Evolutionary conservation across 2,797 vertebrate genomes (phyloP), one percentile per base, ranked within the genome.

Genomic region (Pogoniulus pusillus): DNA sequence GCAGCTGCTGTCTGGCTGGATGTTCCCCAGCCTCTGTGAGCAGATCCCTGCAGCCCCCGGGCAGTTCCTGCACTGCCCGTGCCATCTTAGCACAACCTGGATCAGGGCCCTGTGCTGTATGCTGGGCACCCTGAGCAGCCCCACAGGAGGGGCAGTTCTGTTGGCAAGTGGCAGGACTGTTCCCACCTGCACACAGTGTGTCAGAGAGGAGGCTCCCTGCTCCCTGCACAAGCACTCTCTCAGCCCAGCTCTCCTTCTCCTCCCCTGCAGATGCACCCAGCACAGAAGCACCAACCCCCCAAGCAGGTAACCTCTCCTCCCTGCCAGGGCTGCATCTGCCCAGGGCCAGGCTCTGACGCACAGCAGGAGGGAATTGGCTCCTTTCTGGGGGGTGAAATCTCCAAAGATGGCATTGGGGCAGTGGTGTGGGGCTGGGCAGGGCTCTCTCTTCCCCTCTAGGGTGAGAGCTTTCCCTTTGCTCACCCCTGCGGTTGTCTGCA

Each of bases 181-280:
- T 16, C 5, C 12, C 27, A 16, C 3, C 24, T 18, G 26, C 34
- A 10, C 4, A 4, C 6, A 12, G 8, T 1, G 2, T 45, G 14
- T n/a, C 9, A 29, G 24, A 26, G 22, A 19, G 24, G 16, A 59
- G 27, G 35, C 17, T 60, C 34, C 54, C 24, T 32, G 24, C 9
- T 24, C 30, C 7, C 12, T 4, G 8, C 37, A 37, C 17, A 13
- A 6, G 10, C 29, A 29, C 5, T 39, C 6, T 34, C 74, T 64
- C 19, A 85, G 23, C 30, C 41, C n/a, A 27, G 6, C 10, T 79
- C 35, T 58, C 19, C 58, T 78, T 16, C 62, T 74, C 20, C 16
- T 66, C 43, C 39, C 34, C 30, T 45, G 43, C 75, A 72, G 75
- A 18, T 58, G 22, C 59, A n/a, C 39, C 63, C 39, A 55, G 24